These are phyloP conservation scores for Plumapathes pennacea DNA, from an alignment of 92 coral and sea anemone species.

Conservation along the genomic window DNA sequence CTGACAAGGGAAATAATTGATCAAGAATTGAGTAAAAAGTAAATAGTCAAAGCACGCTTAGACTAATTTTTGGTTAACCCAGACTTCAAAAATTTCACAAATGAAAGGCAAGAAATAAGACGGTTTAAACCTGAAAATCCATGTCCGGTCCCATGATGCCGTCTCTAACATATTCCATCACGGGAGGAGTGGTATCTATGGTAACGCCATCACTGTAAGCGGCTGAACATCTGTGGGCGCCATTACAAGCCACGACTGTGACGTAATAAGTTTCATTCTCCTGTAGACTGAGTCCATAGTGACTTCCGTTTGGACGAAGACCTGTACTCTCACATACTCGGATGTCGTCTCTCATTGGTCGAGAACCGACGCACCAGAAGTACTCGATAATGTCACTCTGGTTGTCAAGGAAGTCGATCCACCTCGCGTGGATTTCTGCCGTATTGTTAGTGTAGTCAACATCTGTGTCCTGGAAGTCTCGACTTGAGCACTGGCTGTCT, in stretches of 20 bases:
- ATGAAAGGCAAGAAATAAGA: no score
- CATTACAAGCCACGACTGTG: slow-evolving; percentile 92
- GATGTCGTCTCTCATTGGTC: slow-evolving; percentile 81
- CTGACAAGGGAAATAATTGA: no score
- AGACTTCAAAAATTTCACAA: no score
- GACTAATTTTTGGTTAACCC: no score
- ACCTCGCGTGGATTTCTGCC: slow-evolving; percentile 80
- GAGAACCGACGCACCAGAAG: slow-evolving; percentile 90
- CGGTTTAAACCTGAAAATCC: slow-evolving; percentile 97
- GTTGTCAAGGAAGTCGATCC: slow-evolving; percentile 91
- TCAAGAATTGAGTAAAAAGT: no score
- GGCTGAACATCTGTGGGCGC: slow-evolving; percentile 91
- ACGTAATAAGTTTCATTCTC: slow-evolving; percentile 82
- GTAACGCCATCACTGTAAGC: slow-evolving; percentile 83
- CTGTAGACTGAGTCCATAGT: slow-evolving; percentile 63
- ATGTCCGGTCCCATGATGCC: slow-evolving; percentile 97
- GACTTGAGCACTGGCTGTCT: slow-evolving; percentile 86
- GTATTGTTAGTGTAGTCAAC: slow-evolving; percentile 81
- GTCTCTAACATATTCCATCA: slow-evolving; percentile 83
- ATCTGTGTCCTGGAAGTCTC: slow-evolving; percentile 78
- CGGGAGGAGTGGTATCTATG: slow-evolving; percentile 91
- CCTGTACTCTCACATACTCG: slow-evolving; percentile 84
- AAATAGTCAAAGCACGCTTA: no score
- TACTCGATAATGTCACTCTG: slow-evolving; percentile 84
- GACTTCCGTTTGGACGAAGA: slow-evolving; percentile 73